Evolutionary conservation across 2,888 invertebrate species (phyloP), one percentile per base, ranked within the genome.

Genomic region (Apantesis nais): DNA sequence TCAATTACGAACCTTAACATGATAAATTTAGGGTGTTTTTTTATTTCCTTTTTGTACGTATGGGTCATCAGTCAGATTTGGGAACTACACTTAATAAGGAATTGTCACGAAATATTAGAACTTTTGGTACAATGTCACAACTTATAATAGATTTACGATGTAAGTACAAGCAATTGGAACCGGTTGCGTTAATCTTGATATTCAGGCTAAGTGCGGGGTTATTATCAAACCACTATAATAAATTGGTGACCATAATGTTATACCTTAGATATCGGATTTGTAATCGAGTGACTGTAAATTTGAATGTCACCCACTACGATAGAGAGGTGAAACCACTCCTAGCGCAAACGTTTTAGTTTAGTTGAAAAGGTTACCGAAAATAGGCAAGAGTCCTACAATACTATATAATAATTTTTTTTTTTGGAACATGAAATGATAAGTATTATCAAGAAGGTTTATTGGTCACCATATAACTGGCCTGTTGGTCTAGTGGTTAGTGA

Each of bases 71-170:
- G 69, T 74, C 67, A 71, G 67, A 76, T 83, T 83, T 78, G 75
- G 83, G 78, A 74, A 74, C 75, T 74, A 77, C 78, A 72, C 82
- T 85, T 81, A 82, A 80, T 86, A 85, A 69, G 81, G 85, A 83
- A 83, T 86, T 88, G 86, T 88, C 88, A 86, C 85, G 85, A 85
- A 74, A 77, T 77, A 74, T 74, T 80, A 79, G 78, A 74, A 37
- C 37, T 48, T 67, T 52, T 48, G n/a, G 34, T 61, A 41, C 62
- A 62, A 62, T 62, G 62, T 62, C 62, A 62, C n/a, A 34, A n/a
- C 29, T 61, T 9, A 16, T 61, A 70, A 41, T 66, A 61, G 25
- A 25, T 25, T 55, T 14, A 25, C 55, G 55, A 25, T 25, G 55
- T 12, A 55, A 55, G 55, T 55, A 55, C 55, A 55, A 25, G 12